Percentiles rank a stretch among this genome's conserved stretches.
phyloP scores from a whole-genome alignment of 2,797 vertebrate genomes.

The Halcyon chelicuti region DNA sequence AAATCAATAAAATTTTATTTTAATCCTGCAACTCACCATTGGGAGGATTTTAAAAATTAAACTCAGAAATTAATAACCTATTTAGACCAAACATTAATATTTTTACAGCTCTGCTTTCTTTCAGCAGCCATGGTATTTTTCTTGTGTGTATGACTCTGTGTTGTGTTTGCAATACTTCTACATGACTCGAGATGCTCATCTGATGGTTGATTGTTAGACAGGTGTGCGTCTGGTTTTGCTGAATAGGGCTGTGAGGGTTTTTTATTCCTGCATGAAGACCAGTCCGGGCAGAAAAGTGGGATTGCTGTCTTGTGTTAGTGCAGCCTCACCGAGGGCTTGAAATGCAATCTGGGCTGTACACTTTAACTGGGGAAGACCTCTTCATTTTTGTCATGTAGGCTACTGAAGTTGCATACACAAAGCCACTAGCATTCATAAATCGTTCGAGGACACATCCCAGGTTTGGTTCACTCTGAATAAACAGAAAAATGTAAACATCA shows the following conservation, averaged over 20 bases:
- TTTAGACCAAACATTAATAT: background rate
- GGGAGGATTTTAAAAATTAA: background rate
- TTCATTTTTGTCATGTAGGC: background rate
- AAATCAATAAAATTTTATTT: background rate
- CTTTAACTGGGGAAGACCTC: background rate
- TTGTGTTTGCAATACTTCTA: background rate
- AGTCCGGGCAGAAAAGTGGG: background rate
- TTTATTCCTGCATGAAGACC: background rate
- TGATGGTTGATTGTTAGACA: background rate
- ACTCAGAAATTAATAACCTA: background rate
- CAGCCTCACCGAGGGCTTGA: background rate
- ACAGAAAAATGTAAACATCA: background rate
- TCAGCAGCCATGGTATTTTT: fast-evolving
- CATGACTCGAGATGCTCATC: background rate
- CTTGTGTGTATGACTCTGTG: fast-evolving
- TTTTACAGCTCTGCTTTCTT: background rate
- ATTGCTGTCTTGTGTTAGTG: fast-evolving
- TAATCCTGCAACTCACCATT: background rate
- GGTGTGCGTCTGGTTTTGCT: background rate
- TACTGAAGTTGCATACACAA: background rate
- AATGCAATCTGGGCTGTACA: background rate
- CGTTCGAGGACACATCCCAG: background rate
- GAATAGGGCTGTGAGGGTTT: fast-evolving
- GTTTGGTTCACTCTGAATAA: background rate
- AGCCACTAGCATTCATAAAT: background rate